Evolutionary conservation across 2,113 vertebrate species (phyloP).

Genomic region (Pelmatolapia mariae): DNA sequence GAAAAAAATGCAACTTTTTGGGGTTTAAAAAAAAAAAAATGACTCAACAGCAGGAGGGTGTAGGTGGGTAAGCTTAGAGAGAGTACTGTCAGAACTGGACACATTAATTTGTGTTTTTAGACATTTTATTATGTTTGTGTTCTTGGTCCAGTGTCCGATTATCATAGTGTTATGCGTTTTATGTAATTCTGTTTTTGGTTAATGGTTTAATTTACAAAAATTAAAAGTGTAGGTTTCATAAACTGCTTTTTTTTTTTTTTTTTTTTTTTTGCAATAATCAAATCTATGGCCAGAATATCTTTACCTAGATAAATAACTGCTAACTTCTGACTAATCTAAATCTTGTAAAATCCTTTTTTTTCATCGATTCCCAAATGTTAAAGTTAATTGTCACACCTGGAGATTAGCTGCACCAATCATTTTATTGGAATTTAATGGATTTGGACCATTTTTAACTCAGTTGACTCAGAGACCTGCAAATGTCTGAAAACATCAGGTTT

Average conservation of each 20-base stretch:
- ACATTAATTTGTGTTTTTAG: neutral
- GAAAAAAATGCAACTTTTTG: slow-evolving; percentile 48
- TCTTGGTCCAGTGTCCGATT: too few relatives aligned
- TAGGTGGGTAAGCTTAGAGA: neutral
- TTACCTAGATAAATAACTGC: neutral
- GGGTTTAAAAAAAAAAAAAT: neutral
- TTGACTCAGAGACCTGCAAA: neutral
- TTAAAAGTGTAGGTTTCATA: neutral
- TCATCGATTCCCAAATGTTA: neutral
- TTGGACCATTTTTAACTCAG: neutral
- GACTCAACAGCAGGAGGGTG: slow-evolving; percentile 4
- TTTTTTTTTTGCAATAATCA: neutral
- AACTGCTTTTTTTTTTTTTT: neutral
- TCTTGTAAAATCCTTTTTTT: neutral
- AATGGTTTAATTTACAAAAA: neutral
- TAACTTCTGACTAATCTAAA: neutral
- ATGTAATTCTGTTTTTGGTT: neutral
- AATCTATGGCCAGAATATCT: neutral
- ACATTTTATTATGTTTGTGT: neutral
- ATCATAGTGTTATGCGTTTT: neutral
- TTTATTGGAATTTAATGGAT: neutral
- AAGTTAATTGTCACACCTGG: neutral
- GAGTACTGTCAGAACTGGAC: neutral
- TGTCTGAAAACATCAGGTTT: neutral
- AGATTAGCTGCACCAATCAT: neutral